phyloP scores from a whole-genome alignment of 2,888 invertebrate species.

The Cosmia pyralina region DNA sequence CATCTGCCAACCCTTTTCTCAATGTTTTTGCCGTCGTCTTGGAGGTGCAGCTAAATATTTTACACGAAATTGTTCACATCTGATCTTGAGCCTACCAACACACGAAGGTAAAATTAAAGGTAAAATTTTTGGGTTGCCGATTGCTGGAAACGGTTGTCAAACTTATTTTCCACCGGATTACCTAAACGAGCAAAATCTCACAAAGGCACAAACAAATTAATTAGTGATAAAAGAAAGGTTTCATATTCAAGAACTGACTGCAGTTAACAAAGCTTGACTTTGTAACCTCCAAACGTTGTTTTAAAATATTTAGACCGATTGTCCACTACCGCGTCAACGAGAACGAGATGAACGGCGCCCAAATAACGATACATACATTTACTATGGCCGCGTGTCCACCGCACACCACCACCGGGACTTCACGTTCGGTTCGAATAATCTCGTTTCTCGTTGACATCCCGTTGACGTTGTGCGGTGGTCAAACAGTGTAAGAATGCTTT shows the following conservation, averaged over 20 bases:
- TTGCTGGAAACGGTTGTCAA: slow-evolving; percentile 1
- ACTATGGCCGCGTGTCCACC: too few relatives aligned
- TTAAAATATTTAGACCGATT: neutral
- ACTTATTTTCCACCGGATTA: slow-evolving; percentile 8
- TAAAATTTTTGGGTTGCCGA: neutral
- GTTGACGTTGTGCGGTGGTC: too few relatives aligned
- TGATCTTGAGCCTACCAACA: slow-evolving; percentile 3
- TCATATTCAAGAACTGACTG: neutral
- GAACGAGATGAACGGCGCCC: too few relatives aligned
- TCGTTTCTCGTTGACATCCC: too few relatives aligned
- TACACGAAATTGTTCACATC: slow-evolving; percentile 6
- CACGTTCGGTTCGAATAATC: too few relatives aligned
- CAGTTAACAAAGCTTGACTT: neutral
- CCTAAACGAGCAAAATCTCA: neutral
- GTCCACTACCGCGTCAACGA: too few relatives aligned
- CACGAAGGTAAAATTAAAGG: slow-evolving; percentile 1
- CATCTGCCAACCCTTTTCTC: slow-evolving; percentile 32
- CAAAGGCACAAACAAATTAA: slow-evolving; percentile 24
- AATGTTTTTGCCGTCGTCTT: slow-evolving; percentile 8
- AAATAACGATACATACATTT: too few relatives aligned
- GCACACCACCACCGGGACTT: too few relatives aligned
- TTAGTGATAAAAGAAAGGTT: neutral
- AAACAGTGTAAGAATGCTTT: neutral
- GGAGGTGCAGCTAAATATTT: slow-evolving; percentile 17
- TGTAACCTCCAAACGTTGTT: neutral